phyloP scores from a whole-genome alignment of 2,797 vertebrate species.

The Crocodylus rhombifer region DNA sequence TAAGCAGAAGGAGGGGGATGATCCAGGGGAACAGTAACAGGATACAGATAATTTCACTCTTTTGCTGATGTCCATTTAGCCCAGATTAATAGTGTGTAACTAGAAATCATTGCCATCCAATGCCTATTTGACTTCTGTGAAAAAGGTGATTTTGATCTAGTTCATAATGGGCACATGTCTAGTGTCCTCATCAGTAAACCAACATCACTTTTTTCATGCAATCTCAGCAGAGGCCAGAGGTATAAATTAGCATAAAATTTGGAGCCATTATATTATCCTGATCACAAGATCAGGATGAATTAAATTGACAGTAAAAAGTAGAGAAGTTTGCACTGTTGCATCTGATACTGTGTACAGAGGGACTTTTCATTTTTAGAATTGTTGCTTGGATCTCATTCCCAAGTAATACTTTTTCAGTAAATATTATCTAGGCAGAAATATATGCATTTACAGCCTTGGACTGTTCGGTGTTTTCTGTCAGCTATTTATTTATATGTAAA shows the following conservation, averaged over 20 bases:
- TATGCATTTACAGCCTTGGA: not conserved
- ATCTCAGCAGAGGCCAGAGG: not conserved
- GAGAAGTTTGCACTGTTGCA: not conserved
- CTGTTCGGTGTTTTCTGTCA: not conserved
- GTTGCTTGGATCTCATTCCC: not conserved
- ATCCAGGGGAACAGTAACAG: not conserved
- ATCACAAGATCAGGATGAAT: not conserved
- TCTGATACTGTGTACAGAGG: not conserved
- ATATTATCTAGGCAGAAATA: not conserved
- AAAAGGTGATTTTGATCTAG: not conserved
- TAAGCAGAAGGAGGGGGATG: not conserved
- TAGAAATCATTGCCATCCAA: fast-evolving
- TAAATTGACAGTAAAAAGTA: not conserved
- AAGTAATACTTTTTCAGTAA: not conserved
- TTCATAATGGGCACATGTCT: not conserved
- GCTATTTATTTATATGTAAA: not conserved
- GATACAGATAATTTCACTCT: not conserved
- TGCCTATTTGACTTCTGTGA: not conserved
- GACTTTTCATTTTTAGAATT: not conserved
- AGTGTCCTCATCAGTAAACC: not conserved
- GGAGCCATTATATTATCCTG: not conserved
- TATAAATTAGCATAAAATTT: not conserved
- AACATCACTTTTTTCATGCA: not conserved
- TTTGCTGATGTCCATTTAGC: not conserved
- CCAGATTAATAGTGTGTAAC: not conserved